phyloP scores from a whole-genome alignment of 1,140 invertebrate species.

The Diachasmimorpha longicaudata region DNA sequence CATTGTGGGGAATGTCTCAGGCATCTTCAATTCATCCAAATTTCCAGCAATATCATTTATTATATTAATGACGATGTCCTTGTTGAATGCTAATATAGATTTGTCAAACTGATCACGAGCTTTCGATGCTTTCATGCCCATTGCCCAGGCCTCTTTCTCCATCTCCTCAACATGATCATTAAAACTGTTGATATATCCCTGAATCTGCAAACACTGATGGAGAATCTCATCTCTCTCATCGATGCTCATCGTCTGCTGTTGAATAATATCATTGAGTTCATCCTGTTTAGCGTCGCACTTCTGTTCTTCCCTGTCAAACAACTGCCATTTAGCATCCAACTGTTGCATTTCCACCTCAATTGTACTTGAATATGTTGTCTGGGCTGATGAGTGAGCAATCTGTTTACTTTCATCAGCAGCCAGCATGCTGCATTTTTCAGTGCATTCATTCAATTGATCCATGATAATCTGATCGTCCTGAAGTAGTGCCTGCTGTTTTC shows the following conservation, averaged over 20 bases:
- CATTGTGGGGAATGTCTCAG: constrained; percentile 39
- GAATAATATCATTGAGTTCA: constrained; percentile 35
- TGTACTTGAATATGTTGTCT: constrained; percentile 33
- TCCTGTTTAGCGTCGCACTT: constrained; percentile 23
- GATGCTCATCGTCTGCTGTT: constrained; percentile 45
- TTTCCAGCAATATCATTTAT: constrained; percentile 25
- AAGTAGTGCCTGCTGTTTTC: constrained; percentile 21
- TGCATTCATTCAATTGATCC: constrained; percentile 28
- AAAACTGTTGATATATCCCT: constrained; percentile 40
- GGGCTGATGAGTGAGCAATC: constrained; percentile 19
- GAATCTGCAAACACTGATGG: constrained; percentile 37
- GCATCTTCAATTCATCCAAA: constrained; percentile 43
- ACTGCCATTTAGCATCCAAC: constrained; percentile 26
- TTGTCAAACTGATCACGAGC: constrained; percentile 41
- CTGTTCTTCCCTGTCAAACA: constrained; percentile 29
- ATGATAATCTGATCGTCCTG: constrained; percentile 23
- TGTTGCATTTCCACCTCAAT: constrained; percentile 35
- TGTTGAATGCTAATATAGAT: constrained; percentile 44
- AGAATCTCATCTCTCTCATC: constrained; percentile 40
- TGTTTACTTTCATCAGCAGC: constrained; percentile 30
- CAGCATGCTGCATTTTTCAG: constrained; percentile 21
- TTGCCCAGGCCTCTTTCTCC: constrained; percentile 43
- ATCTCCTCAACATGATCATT: constrained; percentile 47
- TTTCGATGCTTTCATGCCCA: constrained; percentile 45
- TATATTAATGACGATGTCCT: constrained; percentile 42